Evolutionary conservation across 2,888 invertebrate genomes (phyloP).

Genomic region (Spodoptera littoralis): DNA sequence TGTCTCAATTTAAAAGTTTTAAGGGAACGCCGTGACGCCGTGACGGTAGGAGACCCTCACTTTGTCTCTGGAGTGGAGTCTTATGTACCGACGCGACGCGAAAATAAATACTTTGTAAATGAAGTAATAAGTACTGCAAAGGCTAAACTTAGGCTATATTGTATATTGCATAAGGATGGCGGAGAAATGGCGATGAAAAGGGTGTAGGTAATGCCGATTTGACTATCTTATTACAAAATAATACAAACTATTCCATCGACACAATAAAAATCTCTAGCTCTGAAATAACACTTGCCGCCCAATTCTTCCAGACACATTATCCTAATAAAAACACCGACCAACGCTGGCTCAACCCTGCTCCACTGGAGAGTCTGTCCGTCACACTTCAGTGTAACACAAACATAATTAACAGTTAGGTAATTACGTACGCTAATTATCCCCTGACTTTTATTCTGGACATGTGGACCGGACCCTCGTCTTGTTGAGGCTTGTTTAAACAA

Average conservation of each 20-base stretch:
- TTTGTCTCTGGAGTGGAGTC: slow-evolving; percentile 25
- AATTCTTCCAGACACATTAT: slow-evolving; percentile 3
- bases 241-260: no score
- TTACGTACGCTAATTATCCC: slow-evolving; percentile 51
- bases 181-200: no score
- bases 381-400: slow-evolving; percentile 38
- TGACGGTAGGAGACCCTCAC: slow-evolving; percentile 21
- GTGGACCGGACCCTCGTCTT: slow-evolving; percentile 44
- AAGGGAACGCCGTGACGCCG: slow-evolving; percentile 33
- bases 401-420: slow-evolving; percentile 50
- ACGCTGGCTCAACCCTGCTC: slow-evolving; percentile 8
- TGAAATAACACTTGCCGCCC: neutral
- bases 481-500: slow-evolving; percentile 45
- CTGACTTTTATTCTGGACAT: slow-evolving; percentile 51
- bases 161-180: no score
- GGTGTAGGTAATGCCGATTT: no score
- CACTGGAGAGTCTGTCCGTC: slow-evolving; percentile 12
- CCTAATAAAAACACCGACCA: slow-evolving; percentile 29
- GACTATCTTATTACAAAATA: neutral
- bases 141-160: neutral
- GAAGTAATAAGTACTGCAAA: slow-evolving; percentile 6
- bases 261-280: no score
- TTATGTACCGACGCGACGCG: slow-evolving; percentile 3
- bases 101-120: slow-evolving; percentile 37
- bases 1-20: slow-evolving; percentile 53